Evolutionary conservation across 2,888 invertebrate genomes (phyloP).

Genomic region (Lasioglossum morio): DNA sequence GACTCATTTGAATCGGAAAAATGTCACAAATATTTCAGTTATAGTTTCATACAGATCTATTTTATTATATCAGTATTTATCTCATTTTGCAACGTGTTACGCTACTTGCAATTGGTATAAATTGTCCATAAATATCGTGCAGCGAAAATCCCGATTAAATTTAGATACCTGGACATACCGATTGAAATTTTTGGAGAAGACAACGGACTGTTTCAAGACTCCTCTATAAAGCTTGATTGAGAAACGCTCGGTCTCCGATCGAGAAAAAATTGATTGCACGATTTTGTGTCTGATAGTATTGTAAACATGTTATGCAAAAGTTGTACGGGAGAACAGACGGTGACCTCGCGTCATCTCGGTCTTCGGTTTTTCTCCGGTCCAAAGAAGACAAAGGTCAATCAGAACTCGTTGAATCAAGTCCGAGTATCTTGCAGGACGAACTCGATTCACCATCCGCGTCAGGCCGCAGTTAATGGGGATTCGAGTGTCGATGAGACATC

Average conservation of each 20-base stretch:
- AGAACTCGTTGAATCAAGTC: slow-evolving; percentile 29
- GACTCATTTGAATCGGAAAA: too few species aligned
- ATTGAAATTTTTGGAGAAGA: neutral
- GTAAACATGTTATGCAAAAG: slow-evolving; percentile 10
- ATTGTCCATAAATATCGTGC: too few species aligned
- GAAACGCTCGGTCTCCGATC: neutral
- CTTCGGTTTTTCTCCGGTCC: slow-evolving; percentile 20
- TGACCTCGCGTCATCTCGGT: neutral
- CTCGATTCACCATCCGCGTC: slow-evolving; percentile 65
- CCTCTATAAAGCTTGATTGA: too few species aligned
- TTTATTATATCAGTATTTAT: too few species aligned
- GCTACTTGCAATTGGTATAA: too few species aligned
- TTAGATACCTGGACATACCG: neutral
- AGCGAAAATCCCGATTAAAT: neutral
- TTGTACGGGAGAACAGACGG: neutral
- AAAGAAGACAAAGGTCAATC: slow-evolving; percentile 55
- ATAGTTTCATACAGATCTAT: too few species aligned
- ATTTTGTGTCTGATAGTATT: neutral
- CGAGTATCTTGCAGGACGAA: slow-evolving; percentile 44
- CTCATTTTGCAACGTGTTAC: too few species aligned
- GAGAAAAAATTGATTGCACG: neutral
- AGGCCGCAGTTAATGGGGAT: slow-evolving; percentile 68
- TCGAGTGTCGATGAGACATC: slow-evolving; percentile 80
- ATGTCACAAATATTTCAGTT: too few species aligned
- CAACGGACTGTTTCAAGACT: neutral